Percentiles rank a stretch among this genome's conserved stretches.
These are phyloP conservation scores for Pyrocoelia pectoralis DNA, from an alignment of 2,888 invertebrate species.

Conservation along the genomic window DNA sequence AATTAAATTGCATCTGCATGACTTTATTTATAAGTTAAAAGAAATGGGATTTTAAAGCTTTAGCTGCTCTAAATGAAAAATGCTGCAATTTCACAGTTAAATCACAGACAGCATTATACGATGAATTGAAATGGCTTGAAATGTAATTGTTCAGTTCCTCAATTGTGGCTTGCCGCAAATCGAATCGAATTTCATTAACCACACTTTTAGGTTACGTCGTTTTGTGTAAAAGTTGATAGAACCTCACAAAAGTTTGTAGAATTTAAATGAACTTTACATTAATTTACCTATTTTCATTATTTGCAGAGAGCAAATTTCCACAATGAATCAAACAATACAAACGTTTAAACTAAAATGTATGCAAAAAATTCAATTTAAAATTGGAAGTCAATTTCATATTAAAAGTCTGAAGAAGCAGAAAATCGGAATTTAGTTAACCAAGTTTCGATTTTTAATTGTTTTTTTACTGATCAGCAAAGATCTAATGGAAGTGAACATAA, in stretches of 20 bases:
- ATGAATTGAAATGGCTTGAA: constrained; percentile 36
- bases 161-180: constrained; percentile 36
- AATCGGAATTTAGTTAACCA: constrained; percentile 1
- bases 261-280: constrained; percentile 33
- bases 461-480: constrained; percentile 12
- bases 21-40: constrained; percentile 21
- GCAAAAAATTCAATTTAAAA: background rate
- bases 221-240: constrained; percentile 36
- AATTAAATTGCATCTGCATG: background rate
- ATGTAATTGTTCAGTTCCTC: constrained; percentile 37
- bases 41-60: constrained; percentile 13
- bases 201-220: constrained; percentile 35
- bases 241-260: constrained; percentile 33
- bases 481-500: constrained; percentile 20
- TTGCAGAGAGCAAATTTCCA: too few species aligned
- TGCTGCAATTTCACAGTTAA: constrained; percentile 33
- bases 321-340: too few species aligned
- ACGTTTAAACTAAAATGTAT: constrained; percentile 14
- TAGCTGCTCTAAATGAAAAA: constrained; percentile 24
- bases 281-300: constrained; percentile 33
- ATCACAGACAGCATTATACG: constrained; percentile 31
- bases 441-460: constrained; percentile 11
- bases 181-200: constrained; percentile 37
- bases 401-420: background rate
- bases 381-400: background rate